Conservation (phyloP, 2,888 invertebrate species). For the Troides oblongomaculatus region DNA sequence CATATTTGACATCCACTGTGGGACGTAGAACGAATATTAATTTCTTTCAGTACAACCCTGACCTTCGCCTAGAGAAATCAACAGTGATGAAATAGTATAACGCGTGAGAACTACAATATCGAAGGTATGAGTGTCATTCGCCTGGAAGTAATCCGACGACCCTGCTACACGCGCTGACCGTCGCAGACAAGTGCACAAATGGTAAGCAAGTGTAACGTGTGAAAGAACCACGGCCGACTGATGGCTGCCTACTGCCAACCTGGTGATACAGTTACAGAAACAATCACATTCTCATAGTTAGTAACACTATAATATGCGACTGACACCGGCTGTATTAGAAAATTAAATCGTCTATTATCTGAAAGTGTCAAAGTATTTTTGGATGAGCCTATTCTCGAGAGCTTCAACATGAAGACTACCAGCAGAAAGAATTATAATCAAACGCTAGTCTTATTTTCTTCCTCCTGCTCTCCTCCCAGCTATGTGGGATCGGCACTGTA, state of each 20-base stretch:
- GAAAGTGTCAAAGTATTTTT: background rate
- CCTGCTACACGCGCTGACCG: constrained; percentile 17
- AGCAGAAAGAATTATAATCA: too few species aligned
- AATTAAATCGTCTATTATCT: background rate
- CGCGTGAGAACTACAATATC: constrained; percentile 7
- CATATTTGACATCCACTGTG: background rate
- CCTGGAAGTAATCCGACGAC: constrained; percentile 25
- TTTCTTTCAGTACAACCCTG: constrained; percentile 3
- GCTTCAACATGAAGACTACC: too few species aligned
- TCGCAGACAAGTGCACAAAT: constrained; percentile 16
- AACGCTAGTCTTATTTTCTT: too few species aligned
- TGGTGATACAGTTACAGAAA: constrained; percentile 23
- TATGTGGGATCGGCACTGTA: too few species aligned
- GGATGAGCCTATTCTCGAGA: too few species aligned
- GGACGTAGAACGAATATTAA: background rate
- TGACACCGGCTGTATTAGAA: background rate
- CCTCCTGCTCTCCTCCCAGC: too few species aligned
- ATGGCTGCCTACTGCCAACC: background rate
- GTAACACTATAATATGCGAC: background rate
- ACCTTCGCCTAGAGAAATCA: background rate
- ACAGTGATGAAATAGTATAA: constrained; percentile 6
- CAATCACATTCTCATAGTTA: constrained; percentile 14
- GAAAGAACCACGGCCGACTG: constrained; percentile 8
- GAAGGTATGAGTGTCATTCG: constrained; percentile 10
- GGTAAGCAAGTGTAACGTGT: constrained; percentile 26